Evolutionary conservation across 2,888 invertebrate species (phyloP).

Genomic region (Thalpophila matura): DNA sequence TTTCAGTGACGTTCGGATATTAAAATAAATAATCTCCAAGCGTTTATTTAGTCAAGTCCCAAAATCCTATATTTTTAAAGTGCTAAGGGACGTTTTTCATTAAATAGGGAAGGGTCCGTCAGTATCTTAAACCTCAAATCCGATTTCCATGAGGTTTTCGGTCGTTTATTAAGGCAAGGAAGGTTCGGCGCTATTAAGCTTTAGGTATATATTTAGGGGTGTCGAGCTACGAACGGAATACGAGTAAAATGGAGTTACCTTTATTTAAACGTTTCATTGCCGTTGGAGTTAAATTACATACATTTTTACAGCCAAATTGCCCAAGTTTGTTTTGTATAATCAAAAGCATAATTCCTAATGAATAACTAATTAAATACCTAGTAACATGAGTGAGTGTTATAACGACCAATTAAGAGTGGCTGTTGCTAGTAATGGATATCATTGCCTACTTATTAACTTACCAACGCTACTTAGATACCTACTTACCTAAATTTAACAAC

Average conservation of each 20-base stretch:
- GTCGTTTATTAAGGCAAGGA: slow-evolving; percentile 44
- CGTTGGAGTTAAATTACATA: background rate
- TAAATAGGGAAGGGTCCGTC: slow-evolving; percentile 42
- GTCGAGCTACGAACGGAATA: slow-evolving; percentile 22
- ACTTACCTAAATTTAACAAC: no score
- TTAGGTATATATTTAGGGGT: slow-evolving; percentile 38
- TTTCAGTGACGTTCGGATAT: no score
- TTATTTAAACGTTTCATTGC: slow-evolving; percentile 20
- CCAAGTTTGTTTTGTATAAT: no score
- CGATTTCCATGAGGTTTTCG: slow-evolving; percentile 52
- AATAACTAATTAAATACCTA: background rate
- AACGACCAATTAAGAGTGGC: background rate
- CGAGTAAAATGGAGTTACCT: slow-evolving; percentile 5
- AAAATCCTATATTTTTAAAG: slow-evolving; percentile 25
- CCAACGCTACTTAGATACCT: no score
- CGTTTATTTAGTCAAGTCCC: background rate
- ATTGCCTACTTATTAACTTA: background rate
- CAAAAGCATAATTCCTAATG: no score
- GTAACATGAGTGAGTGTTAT: background rate
- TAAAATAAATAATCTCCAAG: background rate
- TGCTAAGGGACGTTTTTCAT: slow-evolving; percentile 21
- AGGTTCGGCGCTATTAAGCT: slow-evolving; percentile 41
- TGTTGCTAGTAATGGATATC: background rate
- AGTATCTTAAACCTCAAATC: slow-evolving; percentile 44
- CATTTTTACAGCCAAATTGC: background rate